Percentiles rank a stretch among this genome's conserved stretches.
phyloP scores from a whole-genome alignment of 2,888 invertebrate species.

The Leucophenga maculata region DNA sequence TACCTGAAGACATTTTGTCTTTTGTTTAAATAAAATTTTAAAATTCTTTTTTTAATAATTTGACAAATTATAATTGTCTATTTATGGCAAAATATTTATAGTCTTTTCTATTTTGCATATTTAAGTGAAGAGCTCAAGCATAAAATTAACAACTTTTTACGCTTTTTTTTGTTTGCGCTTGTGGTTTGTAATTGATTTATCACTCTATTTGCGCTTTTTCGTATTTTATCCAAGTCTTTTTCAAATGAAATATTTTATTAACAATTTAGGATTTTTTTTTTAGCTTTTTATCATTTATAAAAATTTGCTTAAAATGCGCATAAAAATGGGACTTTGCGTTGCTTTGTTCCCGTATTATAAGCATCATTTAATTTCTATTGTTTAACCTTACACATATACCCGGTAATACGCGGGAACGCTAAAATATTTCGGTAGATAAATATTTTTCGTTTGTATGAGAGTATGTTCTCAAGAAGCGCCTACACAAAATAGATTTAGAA shows the following conservation, averaged over 20 bases:
- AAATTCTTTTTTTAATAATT: not conserved
- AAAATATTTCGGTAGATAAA: no score
- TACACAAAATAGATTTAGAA: no score
- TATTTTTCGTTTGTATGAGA: no score
- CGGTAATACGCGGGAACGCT: no score
- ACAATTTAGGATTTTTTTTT: not conserved
- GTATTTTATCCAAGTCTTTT: no score
- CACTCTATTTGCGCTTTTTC: constrained; percentile 3
- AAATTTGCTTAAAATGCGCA: not conserved
- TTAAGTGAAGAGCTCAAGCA: not conserved
- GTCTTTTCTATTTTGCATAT: constrained; percentile 5
- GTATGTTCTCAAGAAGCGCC: no score
- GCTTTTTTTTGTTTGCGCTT: not conserved
- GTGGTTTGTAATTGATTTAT: constrained; percentile 11
- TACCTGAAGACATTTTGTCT: not conserved
- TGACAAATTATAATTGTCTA: not conserved
- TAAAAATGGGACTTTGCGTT: constrained; percentile 13
- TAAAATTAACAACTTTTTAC: constrained; percentile 38
- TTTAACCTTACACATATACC: no score
- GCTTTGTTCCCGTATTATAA: not conserved
- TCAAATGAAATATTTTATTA: no score
- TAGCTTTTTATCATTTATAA: not conserved
- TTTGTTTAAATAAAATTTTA: not conserved
- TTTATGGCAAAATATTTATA: not conserved
- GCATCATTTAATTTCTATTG: constrained; percentile 4